Evolutionary conservation across 53 echinoderm and acorn worm species (phyloP), one percentile per base, ranked within the genome.

Genomic region (Apostichopus leukothele): DNA sequence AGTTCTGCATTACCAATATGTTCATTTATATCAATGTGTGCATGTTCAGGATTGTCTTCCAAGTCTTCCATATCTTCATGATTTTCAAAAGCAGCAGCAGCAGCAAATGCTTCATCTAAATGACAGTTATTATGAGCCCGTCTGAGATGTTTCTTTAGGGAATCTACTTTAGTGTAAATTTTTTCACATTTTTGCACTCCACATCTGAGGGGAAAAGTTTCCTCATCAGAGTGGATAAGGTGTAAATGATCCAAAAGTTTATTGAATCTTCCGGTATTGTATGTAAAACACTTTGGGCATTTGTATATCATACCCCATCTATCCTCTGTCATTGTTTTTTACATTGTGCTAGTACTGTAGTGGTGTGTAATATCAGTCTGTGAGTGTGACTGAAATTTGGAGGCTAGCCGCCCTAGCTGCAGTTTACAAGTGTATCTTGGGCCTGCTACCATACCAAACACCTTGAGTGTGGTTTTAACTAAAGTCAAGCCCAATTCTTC

Each of bases 181-280:
- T 86, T 86, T 73, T 86, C 73, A 51, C 86, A 86, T 7, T 51
- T 73, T 22, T 86, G 6, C 20, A 86, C 67, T 26, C 67, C 71
- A 68, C 86, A 86, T 86, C 86, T 67, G 9, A 86, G n/a, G 6
- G 14, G 67, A 53, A 86, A 86, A 50, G 67, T 26, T n/a, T 67
- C 68, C 6, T 86, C 86, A 68, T 86, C 68, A 12, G 68, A 50
- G 68, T 86, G 68, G 14, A 68, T 73, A 9, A 86, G 73, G 14
- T 73, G 86, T 86, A 86, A 67, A 86, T 86, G 86, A 19, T 73
- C 50, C 67, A 86, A 67, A 8, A 86, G 86, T 61, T 86, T 86
- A 25, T 68, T 67, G 14, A 86, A 86, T n/a, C 68, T 86, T 50
- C 73, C 68, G 21, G 68, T 73, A 20, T 12, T 25, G 39, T 59